A percentile compares a stretch with the other conserved stretches of the same genome.
Evolutionary conservation across 2,797 vertebrate species (phyloP).

Genomic region (Sebastes taczanowskii): DNA sequence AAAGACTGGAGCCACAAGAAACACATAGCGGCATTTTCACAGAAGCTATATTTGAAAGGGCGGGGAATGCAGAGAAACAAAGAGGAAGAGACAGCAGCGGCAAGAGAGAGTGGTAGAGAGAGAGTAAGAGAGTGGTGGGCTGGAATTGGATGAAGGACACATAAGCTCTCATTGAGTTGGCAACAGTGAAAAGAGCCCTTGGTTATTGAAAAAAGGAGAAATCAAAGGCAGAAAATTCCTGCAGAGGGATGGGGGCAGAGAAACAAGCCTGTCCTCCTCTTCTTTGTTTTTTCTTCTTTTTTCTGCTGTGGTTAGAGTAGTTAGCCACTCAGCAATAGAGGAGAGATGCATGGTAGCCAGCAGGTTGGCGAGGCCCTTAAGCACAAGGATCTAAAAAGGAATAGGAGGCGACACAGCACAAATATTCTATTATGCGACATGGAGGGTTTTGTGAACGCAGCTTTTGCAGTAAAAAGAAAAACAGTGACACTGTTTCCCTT

Average conservation of each 20-base stretch:
- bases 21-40: slow-evolving; percentile 59
- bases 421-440: slow-evolving; percentile 54
- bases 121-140: slow-evolving; percentile 55
- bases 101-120: slow-evolving; percentile 29
- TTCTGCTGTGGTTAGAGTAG: slow-evolving; percentile 53
- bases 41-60: slow-evolving; percentile 70
- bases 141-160: slow-evolving; percentile 76
- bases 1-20: slow-evolving; percentile 68
- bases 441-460: slow-evolving; percentile 44
- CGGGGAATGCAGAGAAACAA: slow-evolving; percentile 47
- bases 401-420: slow-evolving; percentile 69
- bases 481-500: neutral
- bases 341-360: slow-evolving; percentile 62
- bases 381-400: slow-evolving; percentile 61
- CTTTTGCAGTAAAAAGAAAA: slow-evolving; percentile 22
- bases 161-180: slow-evolving; percentile 74
- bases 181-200: slow-evolving; percentile 75
- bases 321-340: slow-evolving; percentile 65
- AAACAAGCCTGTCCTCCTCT: slow-evolving; percentile 69
- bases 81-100: slow-evolving; percentile 51
- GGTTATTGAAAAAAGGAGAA: slow-evolving; percentile 74
- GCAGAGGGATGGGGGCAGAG: slow-evolving; percentile 66
- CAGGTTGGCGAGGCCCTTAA: slow-evolving; percentile 66
- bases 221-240: slow-evolving; percentile 78
- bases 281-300: slow-evolving; percentile 58